Conservation (phyloP, 1,140 invertebrate species). For the Hyposmocoma kahamanoa region DNA sequence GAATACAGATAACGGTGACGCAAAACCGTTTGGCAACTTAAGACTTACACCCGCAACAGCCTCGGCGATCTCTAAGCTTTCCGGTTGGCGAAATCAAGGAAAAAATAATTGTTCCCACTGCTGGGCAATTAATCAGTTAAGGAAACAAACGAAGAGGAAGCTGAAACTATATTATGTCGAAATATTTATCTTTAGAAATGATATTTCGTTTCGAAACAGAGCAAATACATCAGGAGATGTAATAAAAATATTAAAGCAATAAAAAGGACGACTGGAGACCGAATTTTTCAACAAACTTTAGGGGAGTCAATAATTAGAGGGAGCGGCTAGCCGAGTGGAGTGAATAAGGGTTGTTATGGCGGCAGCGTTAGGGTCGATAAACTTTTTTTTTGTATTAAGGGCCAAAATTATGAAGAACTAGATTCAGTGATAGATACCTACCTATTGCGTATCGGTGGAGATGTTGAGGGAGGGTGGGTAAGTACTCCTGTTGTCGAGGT, state of each 20-base stretch:
- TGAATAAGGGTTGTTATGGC: slow-evolving; percentile 64
- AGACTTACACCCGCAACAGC: slow-evolving; percentile 24
- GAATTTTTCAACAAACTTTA: slow-evolving; percentile 55
- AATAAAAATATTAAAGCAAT: slow-evolving; percentile 57
- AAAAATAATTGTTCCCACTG: slow-evolving; percentile 27
- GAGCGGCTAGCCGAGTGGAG: slow-evolving; percentile 48
- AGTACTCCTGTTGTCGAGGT: slow-evolving; percentile 8
- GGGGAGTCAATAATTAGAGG: slow-evolving; percentile 67
- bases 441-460: not conserved
- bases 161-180: slow-evolving; percentile 12
- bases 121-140: slow-evolving; percentile 24
- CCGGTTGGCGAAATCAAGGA: slow-evolving; percentile 26
- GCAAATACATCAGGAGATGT: slow-evolving; percentile 12
- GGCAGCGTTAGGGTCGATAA: slow-evolving; percentile 51
- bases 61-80: slow-evolving; percentile 22
- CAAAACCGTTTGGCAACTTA: slow-evolving; percentile 40
- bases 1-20: slow-evolving; percentile 47
- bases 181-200: slow-evolving; percentile 5
- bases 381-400: slow-evolving; percentile 40
- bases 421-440: not conserved
- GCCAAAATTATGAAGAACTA: not conserved
- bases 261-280: slow-evolving; percentile 40
- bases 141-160: slow-evolving; percentile 22
- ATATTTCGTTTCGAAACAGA: slow-evolving; percentile 1
- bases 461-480: slow-evolving; percentile 7